Conservation (phyloP, 2,888 invertebrate species). For the Panopea generosa region DNA sequence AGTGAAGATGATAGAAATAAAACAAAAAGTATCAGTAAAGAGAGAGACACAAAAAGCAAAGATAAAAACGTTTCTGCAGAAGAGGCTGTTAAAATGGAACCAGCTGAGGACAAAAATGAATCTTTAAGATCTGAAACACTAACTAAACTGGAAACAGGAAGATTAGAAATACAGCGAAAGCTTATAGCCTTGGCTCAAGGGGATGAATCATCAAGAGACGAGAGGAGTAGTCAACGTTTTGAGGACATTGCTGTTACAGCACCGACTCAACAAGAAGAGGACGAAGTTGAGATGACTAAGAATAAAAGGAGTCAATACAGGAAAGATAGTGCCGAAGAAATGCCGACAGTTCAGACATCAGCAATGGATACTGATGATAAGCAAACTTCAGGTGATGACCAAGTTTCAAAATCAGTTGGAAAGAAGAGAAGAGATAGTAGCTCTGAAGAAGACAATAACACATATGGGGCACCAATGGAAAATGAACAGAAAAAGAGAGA, state of each 20-base stretch:
- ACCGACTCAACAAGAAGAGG: too few species aligned
- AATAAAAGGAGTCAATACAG: too few species aligned
- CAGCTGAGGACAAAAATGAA: not conserved
- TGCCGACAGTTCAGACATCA: too few species aligned
- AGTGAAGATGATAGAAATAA: conserved; percentile 7
- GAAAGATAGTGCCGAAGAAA: too few species aligned
- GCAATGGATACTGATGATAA: conserved; percentile 4
- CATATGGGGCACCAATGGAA: not conserved
- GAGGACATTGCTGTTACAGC: too few species aligned
- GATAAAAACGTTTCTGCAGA: not conserved
- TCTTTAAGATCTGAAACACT: not conserved
- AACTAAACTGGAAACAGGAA: not conserved
- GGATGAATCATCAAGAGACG: not conserved
- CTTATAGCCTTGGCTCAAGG: too few species aligned
- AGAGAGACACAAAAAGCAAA: not conserved
- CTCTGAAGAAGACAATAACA: conserved; percentile 8
- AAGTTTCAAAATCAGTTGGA: conserved; percentile 1
- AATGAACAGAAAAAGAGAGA: not conserved
- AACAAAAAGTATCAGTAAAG: not conserved
- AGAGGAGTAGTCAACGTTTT: not conserved
- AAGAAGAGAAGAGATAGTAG: conserved; percentile 14
- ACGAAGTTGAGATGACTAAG: too few species aligned
- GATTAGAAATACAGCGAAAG: too few species aligned
- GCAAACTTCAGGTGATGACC: not conserved
- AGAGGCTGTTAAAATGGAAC: not conserved